These are phyloP conservation scores for Lycodopsis pacificus DNA, from an alignment of 2,797 vertebrate genomes.

Conservation along the genomic window DNA sequence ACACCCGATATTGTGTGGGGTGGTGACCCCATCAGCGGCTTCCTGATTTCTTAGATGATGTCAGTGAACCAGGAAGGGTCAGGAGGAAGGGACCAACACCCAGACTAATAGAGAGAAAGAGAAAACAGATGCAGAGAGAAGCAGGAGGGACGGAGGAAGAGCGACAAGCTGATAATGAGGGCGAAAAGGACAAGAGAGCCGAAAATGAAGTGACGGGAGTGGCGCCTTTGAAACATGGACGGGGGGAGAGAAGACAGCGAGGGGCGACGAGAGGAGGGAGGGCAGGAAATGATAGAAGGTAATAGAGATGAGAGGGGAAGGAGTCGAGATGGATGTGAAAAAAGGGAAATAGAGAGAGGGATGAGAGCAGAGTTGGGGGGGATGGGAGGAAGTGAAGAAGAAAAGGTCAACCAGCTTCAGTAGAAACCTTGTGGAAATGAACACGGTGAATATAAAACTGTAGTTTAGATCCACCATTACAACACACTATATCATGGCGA, in stretches of 20 bases:
- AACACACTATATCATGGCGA: conserved; percentile 1
- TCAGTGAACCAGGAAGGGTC: conserved; percentile 63
- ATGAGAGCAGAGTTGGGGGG: not conserved
- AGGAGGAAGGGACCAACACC: conserved; percentile 54
- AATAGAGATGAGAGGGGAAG: not conserved
- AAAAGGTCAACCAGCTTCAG: conserved; percentile 4
- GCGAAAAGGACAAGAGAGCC: conserved; percentile 7
- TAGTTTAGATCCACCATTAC: not conserved
- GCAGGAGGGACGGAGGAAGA: conserved; percentile 5
- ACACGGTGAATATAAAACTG: not conserved
- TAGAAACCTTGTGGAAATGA: not conserved
- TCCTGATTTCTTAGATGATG: conserved; percentile 59
- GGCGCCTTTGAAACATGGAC: conserved; percentile 24
- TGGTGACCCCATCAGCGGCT: conserved; percentile 29
- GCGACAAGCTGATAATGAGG: conserved; percentile 34
- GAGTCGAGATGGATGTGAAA: not conserved
- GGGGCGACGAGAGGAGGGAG: not conserved
- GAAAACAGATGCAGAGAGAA: conserved; percentile 10
- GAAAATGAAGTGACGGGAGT: conserved; percentile 35
- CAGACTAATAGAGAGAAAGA: conserved; percentile 35
- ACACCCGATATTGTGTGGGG: not conserved
- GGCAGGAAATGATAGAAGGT: not conserved
- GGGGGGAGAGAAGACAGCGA: not conserved
- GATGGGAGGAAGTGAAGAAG: conserved; percentile 3
- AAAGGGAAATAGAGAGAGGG: not conserved